These are phyloP conservation scores for Pollicipes pollicipes DNA, from an alignment of 1,140 invertebrate genomes.

Conservation along the genomic window DNA sequence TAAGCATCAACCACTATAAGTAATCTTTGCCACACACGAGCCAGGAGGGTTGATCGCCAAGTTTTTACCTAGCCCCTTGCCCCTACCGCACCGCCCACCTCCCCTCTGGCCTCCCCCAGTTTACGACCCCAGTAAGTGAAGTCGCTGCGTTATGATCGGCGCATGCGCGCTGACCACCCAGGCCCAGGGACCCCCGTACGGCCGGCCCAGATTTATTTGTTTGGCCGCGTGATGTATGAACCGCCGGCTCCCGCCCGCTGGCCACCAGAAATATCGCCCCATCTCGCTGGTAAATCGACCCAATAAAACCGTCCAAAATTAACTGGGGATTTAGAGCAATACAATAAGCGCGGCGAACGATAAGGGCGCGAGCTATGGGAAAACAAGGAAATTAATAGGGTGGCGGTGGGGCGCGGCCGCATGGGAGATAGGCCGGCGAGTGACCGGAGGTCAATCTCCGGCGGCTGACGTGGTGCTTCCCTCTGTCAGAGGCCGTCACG, in stretches of 20 bases:
- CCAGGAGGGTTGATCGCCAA: too few species aligned
- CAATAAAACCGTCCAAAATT: conserved; percentile 2
- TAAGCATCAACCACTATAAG: too few species aligned
- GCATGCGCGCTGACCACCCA: not conserved
- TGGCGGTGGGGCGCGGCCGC: too few species aligned
- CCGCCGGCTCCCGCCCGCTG: too few species aligned
- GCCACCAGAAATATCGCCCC: not conserved
- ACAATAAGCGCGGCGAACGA: not conserved
- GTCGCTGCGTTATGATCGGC: too few species aligned
- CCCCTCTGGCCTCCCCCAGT: too few species aligned
- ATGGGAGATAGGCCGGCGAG: not conserved
- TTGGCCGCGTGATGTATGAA: not conserved
- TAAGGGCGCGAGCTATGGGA: not conserved
- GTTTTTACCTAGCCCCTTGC: too few species aligned
- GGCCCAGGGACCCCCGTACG: too few species aligned
- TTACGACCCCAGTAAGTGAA: too few species aligned
- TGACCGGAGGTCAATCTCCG: not conserved
- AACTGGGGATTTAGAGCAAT: conserved; percentile 1
- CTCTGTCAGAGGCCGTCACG: too few species aligned
- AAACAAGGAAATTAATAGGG: not conserved
- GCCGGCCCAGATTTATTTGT: not conserved
- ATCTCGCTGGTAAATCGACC: not conserved
- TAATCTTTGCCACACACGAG: too few species aligned
- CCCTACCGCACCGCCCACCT: too few species aligned
- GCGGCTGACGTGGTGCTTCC: not conserved